Conservation (phyloP, 2,888 invertebrate species). For the Gastracanthus pulcherrimus region DNA sequence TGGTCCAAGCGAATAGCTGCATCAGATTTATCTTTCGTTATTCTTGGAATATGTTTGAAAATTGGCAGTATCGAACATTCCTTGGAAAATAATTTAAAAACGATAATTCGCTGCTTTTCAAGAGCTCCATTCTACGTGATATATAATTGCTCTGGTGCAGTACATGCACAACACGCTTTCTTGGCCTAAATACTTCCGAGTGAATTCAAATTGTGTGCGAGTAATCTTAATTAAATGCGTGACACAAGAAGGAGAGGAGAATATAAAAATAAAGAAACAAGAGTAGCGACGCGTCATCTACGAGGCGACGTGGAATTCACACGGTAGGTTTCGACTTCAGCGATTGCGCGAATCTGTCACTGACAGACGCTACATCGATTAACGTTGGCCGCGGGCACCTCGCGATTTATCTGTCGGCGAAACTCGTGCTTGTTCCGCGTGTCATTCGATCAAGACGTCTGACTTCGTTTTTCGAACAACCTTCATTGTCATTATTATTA, state of each 20-base stretch:
- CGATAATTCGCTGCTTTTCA: not conserved
- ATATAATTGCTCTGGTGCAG: not conserved
- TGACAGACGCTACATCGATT: constrained; percentile 68
- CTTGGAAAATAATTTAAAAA: constrained; percentile 16
- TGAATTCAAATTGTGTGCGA: constrained; percentile 16
- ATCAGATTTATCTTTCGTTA: constrained; percentile 57
- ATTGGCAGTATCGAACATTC: constrained; percentile 54
- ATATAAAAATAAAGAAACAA: constrained; percentile 56
- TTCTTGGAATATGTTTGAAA: constrained; percentile 60
- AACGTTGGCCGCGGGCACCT: constrained; percentile 63
- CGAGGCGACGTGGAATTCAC: constrained; percentile 69
- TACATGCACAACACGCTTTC: not conserved
- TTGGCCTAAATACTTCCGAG: constrained; percentile 32
- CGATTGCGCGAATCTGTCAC: constrained; percentile 70
- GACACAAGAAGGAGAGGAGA: constrained; percentile 4
- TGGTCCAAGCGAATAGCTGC: constrained; percentile 64
- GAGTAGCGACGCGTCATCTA: constrained; percentile 52
- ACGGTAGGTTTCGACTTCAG: constrained; percentile 70
- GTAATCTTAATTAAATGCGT: constrained; percentile 31
- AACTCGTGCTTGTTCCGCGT: constrained; percentile 51
- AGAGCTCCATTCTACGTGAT: not conserved
- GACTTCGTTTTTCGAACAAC: constrained; percentile 35
- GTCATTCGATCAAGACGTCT: constrained; percentile 51
- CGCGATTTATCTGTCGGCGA: constrained; percentile 66
- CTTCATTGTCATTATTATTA: constrained; percentile 30